phyloP scores from a whole-genome alignment of 53 echinoderm and acorn worm species.

The Actinopyga echinites region DNA sequence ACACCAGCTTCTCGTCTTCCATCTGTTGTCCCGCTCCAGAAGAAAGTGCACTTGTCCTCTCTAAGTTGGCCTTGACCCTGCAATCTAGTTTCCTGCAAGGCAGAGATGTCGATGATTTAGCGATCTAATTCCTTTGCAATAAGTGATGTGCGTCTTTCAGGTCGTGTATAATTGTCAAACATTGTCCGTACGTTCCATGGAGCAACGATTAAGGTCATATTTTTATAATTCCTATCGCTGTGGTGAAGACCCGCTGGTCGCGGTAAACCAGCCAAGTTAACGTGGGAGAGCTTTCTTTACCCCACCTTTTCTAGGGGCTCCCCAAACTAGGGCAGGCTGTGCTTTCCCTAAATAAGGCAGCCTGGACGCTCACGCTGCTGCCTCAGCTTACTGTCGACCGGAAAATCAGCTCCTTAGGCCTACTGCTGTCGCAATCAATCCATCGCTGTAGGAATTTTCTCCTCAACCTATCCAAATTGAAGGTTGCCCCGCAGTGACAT shows the following conservation, averaged over 20 bases:
- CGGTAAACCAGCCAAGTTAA: conserved; percentile 43
- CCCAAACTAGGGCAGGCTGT: too few relatives aligned
- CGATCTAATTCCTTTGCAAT: conserved; percentile 23
- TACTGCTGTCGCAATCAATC: conserved; percentile 12
- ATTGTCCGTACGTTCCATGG: conserved; percentile 43
- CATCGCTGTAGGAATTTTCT: not conserved
- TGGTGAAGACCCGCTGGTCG: conserved; percentile 43
- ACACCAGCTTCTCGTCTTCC: conserved; percentile 12
- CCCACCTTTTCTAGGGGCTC: conserved; percentile 49
- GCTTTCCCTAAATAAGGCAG: conserved; percentile 49
- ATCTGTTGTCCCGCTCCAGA: conserved; percentile 16
- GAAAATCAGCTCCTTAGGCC: not conserved
- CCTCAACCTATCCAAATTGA: not conserved
- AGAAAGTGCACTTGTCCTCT: conserved; percentile 18
- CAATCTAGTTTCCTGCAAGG: conserved; percentile 39
- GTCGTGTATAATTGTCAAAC: not conserved
- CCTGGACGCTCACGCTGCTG: conserved; percentile 46
- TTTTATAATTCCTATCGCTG: conserved; percentile 36
- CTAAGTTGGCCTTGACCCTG: not conserved
- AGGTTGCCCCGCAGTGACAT: conserved; percentile 10
- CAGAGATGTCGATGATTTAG: conserved; percentile 25
- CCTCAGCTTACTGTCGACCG: conserved; percentile 30
- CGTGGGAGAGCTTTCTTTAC: conserved; percentile 25
- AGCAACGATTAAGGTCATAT: conserved; percentile 1
- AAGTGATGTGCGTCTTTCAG: not conserved